Evolutionary conservation across 2,797 vertebrate species (phyloP).

Genomic region (Spondyliosoma cantharus): DNA sequence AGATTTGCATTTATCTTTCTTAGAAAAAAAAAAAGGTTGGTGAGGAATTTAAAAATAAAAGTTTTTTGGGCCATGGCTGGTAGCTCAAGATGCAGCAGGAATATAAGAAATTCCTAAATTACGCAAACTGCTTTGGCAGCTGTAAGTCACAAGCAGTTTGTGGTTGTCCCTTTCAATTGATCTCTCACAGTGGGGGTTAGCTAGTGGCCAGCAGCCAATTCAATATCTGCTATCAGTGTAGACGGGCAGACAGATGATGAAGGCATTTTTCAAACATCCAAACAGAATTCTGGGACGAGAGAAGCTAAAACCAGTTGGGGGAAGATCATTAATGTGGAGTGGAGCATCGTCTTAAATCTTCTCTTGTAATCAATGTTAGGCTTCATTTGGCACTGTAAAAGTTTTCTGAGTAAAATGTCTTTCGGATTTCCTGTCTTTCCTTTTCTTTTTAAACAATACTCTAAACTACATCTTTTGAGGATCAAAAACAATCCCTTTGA

Average conservation of each 20-base stretch:
- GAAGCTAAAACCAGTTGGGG: conserved; percentile 35
- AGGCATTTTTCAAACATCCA: conserved; percentile 57
- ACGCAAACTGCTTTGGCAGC: conserved; percentile 44
- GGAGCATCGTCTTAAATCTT: conserved; percentile 33
- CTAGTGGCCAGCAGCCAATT: conserved; percentile 55
- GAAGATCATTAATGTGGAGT: conserved; percentile 55
- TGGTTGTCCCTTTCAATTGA: conserved; percentile 67
- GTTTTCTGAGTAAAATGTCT: conserved; percentile 22
- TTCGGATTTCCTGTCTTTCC: conserved; percentile 8
- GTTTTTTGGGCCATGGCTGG: conserved; percentile 13
- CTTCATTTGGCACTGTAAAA: too few relatives aligned
- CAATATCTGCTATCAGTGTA: conserved; percentile 54
- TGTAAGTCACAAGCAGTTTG: conserved; percentile 56
- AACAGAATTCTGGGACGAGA: conserved; percentile 47
- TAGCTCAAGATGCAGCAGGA: conserved; percentile 26
- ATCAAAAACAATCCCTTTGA: conserved; percentile 1
- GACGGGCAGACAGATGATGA: conserved; percentile 60
- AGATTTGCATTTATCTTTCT: conserved; percentile 6
- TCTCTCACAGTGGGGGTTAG: conserved; percentile 66
- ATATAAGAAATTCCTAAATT: conserved; percentile 56
- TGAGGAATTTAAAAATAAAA: not conserved
- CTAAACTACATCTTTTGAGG: not conserved
- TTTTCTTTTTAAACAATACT: conserved; percentile 10
- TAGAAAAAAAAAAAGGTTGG: not conserved
- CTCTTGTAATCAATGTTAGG: conserved; percentile 35